Base-by-base conservation (phyloP, 2,888 invertebrate species). In the Athetis lepigone region DNA sequence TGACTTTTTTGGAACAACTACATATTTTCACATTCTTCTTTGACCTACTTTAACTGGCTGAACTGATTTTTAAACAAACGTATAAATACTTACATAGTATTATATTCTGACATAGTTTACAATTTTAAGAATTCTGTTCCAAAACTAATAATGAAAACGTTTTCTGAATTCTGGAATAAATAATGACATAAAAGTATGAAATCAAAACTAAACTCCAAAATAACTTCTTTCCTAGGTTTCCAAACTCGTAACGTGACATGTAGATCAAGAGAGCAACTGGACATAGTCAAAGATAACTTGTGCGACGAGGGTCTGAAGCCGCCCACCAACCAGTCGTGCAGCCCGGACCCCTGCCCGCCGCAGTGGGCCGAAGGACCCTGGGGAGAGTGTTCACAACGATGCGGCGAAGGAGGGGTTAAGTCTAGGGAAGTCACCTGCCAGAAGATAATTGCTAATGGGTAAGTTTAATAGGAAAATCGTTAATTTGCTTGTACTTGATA, bases 271-370 rank as follows among this genome's bases (percentile, higher is more conserved):
- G 96, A 96, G 59, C 97, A 97, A 45, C 95, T 97, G 42, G 96
- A 97, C 66, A 92, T 96, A 9, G 98, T 97, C 0, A 97, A 97
- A 64, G 96, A 96, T 4, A 95, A 95, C 42, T 96, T 99, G 7
- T 99, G 99, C 89, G 98, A 98, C 87, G 95, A 96, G 0, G 96
- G 95, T 33, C 93, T 96, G 50, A 97, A 97, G 90, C 99, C 99
- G 0, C 92, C 95, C 0, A 95, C 95, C 42, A 96, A 96, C 57
- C 96, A 97, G 85, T 93, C 95, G 5, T 99, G 99, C 87, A 97
- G 96, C 77, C 95, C 95, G 4, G 96, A 97, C 11, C 96, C 98
- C 0, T 98, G 99, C 88, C 96, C 97, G 4, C 96, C 98, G 0
- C 95, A 96, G 85, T 99, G 99, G 99, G 95, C 96, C 25, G 95